These are phyloP conservation scores for Cabera pusaria DNA, from an alignment of 2,888 invertebrate species.

Conservation along the genomic window DNA sequence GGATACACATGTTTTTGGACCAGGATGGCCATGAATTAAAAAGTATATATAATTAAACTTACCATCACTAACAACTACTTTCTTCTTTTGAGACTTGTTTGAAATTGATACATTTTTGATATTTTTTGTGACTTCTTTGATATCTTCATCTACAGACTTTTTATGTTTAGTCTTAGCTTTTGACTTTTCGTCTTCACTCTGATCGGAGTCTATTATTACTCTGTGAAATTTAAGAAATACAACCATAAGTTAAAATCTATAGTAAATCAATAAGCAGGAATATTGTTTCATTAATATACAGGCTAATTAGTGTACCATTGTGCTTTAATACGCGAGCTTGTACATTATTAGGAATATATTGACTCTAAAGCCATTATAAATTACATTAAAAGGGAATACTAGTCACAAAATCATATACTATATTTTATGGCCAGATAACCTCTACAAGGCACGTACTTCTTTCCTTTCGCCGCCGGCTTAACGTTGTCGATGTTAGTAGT, in stretches of 20 bases:
- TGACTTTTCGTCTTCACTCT: conserved; percentile 76
- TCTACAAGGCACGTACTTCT: conserved; percentile 70
- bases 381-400: no score
- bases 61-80: conserved; percentile 66
- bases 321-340: no score
- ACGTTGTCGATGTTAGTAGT: conserved; percentile 65
- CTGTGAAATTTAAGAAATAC: conserved; percentile 42
- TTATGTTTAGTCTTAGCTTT: conserved; percentile 75
- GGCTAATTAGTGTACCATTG: no score
- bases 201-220: conserved; percentile 65
- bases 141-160: conserved; percentile 74
- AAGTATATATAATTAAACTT: conserved; percentile 29
- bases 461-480: conserved; percentile 67
- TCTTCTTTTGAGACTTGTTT: conserved; percentile 78
- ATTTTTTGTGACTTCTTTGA: conserved; percentile 80
- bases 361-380: no score
- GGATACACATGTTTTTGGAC: no score
- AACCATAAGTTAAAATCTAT: no score
- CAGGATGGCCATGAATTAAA: no score
- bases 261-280: no score
- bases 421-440: conserved; percentile 50
- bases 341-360: no score
- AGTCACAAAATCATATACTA: not conserved
- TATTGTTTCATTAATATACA: no score
- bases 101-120: conserved; percentile 84